Conservation (phyloP, 1,140 invertebrate species). For the Helicoverpa zea region DNA sequence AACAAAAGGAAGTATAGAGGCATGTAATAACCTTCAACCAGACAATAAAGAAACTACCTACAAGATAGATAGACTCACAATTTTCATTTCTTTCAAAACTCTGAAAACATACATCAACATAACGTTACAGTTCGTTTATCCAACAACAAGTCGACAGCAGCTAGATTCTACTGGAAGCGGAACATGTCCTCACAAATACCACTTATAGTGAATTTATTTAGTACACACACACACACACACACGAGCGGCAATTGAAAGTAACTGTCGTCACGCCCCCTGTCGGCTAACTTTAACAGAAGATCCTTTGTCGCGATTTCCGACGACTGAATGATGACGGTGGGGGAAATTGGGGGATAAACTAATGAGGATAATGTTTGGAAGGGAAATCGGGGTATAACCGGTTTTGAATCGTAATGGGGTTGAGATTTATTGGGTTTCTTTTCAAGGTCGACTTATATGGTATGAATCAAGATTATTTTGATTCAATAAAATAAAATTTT, state of each 20-base stretch:
- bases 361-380: conserved; percentile 46
- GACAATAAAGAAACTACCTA: no score
- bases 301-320: conserved; percentile 47
- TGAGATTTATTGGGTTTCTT: conserved; percentile 19
- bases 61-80: no score
- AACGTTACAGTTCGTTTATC: background rate
- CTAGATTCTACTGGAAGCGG: conserved; percentile 1
- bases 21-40: no score
- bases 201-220: conserved; percentile 74
- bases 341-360: conserved; percentile 43
- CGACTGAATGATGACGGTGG: conserved; percentile 37
- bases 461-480: no score
- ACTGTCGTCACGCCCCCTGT: conserved; percentile 59
- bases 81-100: background rate
- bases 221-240: conserved; percentile 65
- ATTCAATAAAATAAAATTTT: no score
- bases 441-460: background rate
- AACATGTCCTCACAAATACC: conserved; percentile 67
- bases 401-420: conserved; percentile 20
- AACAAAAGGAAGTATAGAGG: no score
- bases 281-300: conserved; percentile 43
- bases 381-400: conserved; percentile 47
- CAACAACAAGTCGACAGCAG: conserved; percentile 20
- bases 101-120: background rate
- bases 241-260: conserved; percentile 69